Conservation (phyloP, 2,888 invertebrate species). For the Cerastoderma edule region DNA sequence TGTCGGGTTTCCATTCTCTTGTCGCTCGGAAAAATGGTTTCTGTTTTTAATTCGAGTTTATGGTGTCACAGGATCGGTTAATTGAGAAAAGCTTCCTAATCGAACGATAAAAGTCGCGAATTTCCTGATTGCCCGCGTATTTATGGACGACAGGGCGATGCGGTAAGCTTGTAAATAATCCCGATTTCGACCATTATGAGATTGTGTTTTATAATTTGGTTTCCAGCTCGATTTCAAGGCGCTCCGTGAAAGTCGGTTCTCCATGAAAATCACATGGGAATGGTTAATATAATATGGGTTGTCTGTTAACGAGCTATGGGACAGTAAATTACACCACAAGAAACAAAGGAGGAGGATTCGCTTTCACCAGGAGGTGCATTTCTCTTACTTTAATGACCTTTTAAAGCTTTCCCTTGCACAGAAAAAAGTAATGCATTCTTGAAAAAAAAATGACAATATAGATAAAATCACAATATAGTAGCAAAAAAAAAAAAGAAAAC, state of each 20-base stretch:
- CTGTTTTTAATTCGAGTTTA: conserved; percentile 32
- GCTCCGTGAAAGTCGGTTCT: conserved; percentile 19
- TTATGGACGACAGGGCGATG: conserved; percentile 33
- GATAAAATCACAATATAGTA: no score
- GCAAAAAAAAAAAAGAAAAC: no score
- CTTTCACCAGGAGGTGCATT: conserved; percentile 16
- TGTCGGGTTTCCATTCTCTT: conserved; percentile 1
- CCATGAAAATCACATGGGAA: conserved; percentile 26
- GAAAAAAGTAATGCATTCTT: neutral
- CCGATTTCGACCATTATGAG: conserved; percentile 22
- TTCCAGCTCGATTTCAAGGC: conserved; percentile 25
- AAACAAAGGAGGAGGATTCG: conserved; percentile 21
- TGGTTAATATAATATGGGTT: conserved; percentile 25
- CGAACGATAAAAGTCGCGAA: conserved; percentile 46
- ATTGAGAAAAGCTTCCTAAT: conserved; percentile 34
- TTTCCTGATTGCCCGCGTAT: conserved; percentile 43
- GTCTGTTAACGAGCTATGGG: conserved; percentile 16
- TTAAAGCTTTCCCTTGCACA: conserved; percentile 4
- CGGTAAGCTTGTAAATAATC: conserved; percentile 30
- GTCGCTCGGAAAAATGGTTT: conserved; percentile 8
- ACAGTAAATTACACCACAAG: conserved; percentile 22
- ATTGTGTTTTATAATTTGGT: conserved; percentile 28
- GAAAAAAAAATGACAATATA: neutral
- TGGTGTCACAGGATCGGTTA: conserved; percentile 33
- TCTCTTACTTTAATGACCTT: neutral